Conservation (phyloP, 2,797 vertebrate genomes). For the Otolemur crassicaudatus region DNA sequence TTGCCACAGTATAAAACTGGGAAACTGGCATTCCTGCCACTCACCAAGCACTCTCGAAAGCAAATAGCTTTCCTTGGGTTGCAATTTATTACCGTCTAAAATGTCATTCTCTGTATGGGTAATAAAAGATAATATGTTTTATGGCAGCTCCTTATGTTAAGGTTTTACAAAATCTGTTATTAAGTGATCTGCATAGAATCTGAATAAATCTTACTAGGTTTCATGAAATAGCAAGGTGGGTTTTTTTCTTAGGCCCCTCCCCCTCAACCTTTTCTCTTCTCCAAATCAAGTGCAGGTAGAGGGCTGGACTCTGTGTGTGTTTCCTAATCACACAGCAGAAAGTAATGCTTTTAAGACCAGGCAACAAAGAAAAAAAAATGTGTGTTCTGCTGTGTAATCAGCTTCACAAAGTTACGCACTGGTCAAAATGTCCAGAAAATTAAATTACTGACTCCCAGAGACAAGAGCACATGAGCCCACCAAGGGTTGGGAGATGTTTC, state of each 20-base stretch:
- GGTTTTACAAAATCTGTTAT: conserved; percentile 83
- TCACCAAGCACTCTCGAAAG: conserved; percentile 58
- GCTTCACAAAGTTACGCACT: conserved; percentile 84
- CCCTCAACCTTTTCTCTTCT: not conserved
- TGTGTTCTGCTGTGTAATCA: conserved; percentile 82
- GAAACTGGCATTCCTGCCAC: not conserved
- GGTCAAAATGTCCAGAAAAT: conserved; percentile 86
- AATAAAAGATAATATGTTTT: conserved; percentile 84
- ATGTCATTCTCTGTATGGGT: conserved; percentile 78
- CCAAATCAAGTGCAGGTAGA: conserved; percentile 69
- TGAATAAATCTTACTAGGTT: conserved; percentile 78
- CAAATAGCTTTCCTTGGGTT: conserved; percentile 79
- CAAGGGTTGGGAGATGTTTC: conserved; percentile 76
- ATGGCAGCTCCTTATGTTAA: conserved; percentile 78
- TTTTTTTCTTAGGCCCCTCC: not conserved
- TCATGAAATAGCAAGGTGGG: conserved; percentile 67
- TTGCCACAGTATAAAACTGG: not conserved
- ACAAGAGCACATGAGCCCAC: conserved; percentile 74
- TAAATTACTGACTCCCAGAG: conserved; percentile 85
- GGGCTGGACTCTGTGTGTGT: conserved; percentile 60
- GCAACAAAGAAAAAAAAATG: conserved; percentile 72
- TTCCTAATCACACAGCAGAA: conserved; percentile 80
- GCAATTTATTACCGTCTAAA: conserved; percentile 76
- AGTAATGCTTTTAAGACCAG: conserved; percentile 78
- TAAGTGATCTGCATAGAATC: conserved; percentile 77